These are phyloP conservation scores for Ascaphus truei DNA, from an alignment of 2,113 vertebrate species.

Conservation along the genomic window DNA sequence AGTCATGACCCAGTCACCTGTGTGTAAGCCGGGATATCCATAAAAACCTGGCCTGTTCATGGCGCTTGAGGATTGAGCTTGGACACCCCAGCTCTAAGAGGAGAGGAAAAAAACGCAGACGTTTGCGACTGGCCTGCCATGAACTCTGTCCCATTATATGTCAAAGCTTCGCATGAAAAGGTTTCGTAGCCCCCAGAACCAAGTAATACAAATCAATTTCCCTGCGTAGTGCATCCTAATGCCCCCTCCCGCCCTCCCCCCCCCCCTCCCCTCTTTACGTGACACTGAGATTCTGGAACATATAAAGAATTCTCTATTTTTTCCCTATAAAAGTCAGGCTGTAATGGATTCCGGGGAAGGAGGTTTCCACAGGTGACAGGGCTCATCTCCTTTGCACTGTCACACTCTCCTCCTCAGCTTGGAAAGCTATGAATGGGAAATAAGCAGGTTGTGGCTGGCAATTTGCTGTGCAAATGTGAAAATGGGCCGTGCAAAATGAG, in stretches of 20 bases:
- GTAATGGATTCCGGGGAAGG: slow-evolving; percentile 32
- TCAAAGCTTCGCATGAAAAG: slow-evolving; percentile 46
- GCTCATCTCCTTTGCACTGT: slow-evolving; percentile 21
- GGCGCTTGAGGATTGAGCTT: too few relatives aligned
- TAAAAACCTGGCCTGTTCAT: too few relatives aligned
- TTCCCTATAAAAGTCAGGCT: background rate
- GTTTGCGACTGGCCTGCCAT: background rate
- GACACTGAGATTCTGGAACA: slow-evolving; percentile 9
- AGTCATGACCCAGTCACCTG: too few relatives aligned
- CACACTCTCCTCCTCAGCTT: slow-evolving; percentile 9
- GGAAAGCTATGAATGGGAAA: slow-evolving; percentile 25
- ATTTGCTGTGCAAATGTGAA: slow-evolving; percentile 27
- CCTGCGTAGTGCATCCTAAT: slow-evolving; percentile 26
- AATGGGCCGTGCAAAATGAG: slow-evolving; percentile 18
- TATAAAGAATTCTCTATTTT: slow-evolving; percentile 29
- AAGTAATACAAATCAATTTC: slow-evolving; percentile 51
- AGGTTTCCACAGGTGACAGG: background rate
- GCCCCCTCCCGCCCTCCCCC: slow-evolving; percentile 37
- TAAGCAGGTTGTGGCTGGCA: slow-evolving; percentile 5
- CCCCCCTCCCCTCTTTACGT: slow-evolving; percentile 39
- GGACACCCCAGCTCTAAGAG: too few relatives aligned
- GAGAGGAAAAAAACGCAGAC: background rate
- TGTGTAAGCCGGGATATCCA: too few relatives aligned
- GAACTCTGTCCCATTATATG: slow-evolving; percentile 35
- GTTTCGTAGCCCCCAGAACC: slow-evolving; percentile 44